These are phyloP conservation scores for Ameiurus melas DNA, from an alignment of 2,113 vertebrate genomes.

Conservation along the genomic window DNA sequence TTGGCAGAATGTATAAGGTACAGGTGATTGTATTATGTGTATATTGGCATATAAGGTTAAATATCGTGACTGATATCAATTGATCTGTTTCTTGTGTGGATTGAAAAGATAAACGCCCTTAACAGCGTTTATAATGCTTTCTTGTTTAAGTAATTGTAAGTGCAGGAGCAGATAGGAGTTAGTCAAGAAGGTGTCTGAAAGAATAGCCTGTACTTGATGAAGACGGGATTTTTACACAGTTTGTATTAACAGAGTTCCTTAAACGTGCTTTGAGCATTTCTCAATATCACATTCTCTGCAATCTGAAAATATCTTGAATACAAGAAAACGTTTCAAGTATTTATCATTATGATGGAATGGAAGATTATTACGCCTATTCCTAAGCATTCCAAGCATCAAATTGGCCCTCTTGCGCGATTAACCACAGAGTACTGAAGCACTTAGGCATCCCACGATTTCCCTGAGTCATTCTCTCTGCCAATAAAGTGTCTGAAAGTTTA, in stretches of 20 bases:
- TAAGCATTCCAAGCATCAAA: neutral
- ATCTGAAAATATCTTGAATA: neutral
- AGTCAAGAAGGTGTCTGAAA: neutral
- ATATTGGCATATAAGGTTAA: neutral
- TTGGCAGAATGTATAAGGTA: neutral
- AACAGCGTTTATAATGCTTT: neutral
- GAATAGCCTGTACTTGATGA: neutral
- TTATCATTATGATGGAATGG: neutral
- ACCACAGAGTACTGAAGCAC: slow-evolving; percentile 13
- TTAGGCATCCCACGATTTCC: neutral
- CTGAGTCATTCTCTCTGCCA: neutral
- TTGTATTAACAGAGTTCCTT: neutral
- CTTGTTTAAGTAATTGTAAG: neutral
- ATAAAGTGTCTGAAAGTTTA: slow-evolving; percentile 14
- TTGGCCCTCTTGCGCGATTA: slow-evolving; percentile 16
- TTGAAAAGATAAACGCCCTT: neutral
- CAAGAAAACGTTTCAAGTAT: neutral
- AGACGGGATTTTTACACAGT: neutral
- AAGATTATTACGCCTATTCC: neutral
- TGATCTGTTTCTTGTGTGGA: neutral
- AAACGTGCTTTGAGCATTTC: neutral
- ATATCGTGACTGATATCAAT: neutral
- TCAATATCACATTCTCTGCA: neutral
- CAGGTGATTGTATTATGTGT: no score
- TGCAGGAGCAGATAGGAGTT: no score